Base-by-base conservation (phyloP, 2,113 vertebrate species). In the Corydoras maculifer region DNA sequence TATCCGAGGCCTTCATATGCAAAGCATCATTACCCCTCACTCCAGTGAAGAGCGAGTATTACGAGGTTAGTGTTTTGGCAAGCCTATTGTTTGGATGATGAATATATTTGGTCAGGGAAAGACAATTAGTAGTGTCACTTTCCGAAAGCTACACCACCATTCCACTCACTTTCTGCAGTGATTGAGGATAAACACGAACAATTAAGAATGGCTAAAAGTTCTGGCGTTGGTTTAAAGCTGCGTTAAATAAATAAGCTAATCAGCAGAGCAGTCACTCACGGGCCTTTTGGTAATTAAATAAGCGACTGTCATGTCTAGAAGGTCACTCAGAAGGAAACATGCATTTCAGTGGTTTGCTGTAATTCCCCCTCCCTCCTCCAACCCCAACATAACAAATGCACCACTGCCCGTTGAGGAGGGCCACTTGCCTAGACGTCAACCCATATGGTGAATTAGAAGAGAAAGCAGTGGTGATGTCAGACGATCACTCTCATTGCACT, bases 1-100 rank as follows among this genome's bases (percentile, higher is more conserved):
- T 12, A 57, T 55, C 60, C 63, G 84, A 88, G 91, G 91, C 91
- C 91, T 93, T 94, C 92, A 93, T 91, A 93, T 92, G 93, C 91
- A 91, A 87, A 96, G 95, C 94, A 91, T 97, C 96, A 96, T 97
- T 95, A 96, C 94, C 93, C 92, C 93, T 93, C 92, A 93, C 92
- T 96, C 91, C 90, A 91, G 90, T 90, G 92, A 94, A 93, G 90
- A 96, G 92, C 91, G 90, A 94, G 95, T 95, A 95, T 96, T 96
- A 96, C 92, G 89, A 92, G 93, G 92, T 91, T 94, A 93, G 93
- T 91, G 92, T 94, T 90, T 97, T 94, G 94, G 93, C 91, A 93
- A 93, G 92, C 92, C 93, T 94, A 93, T 95, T 96, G 93, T 95
- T 95, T 93, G 90, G 90, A 95, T 97, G 94, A 96, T 94, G 91